A percentile compares a stretch with the other conserved stretches of the same genome.
Evolutionary conservation across 2,113 vertebrate genomes (phyloP).

Genomic region (Myrmophylax atrothorax): DNA sequence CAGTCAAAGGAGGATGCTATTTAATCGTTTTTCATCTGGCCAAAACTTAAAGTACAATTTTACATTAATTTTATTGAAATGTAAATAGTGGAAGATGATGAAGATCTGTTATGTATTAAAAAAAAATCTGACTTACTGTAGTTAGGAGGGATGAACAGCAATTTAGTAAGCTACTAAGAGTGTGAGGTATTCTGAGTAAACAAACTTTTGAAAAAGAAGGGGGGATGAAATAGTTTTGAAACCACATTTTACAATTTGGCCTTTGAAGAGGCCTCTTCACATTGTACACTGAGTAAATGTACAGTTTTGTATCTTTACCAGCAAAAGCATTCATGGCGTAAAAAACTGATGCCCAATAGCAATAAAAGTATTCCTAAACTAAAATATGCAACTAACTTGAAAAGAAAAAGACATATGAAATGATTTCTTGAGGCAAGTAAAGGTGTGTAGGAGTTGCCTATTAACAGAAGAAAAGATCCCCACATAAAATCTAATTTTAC

Average conservation of each 20-base stretch:
- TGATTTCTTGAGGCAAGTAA: neutral
- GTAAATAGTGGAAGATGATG: neutral
- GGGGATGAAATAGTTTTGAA: neutral
- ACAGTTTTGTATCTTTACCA: neutral
- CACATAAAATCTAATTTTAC: slow-evolving; percentile 13
- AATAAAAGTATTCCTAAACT: neutral
- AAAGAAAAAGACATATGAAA: neutral
- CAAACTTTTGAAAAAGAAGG: neutral
- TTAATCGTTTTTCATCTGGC: neutral
- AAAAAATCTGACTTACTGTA: neutral
- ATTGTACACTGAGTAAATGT: neutral
- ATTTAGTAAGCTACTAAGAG: neutral
- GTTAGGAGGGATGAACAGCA: neutral
- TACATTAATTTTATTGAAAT: neutral
- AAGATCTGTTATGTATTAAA: neutral
- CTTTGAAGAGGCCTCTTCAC: neutral
- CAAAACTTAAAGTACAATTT: neutral
- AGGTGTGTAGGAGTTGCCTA: slow-evolving; percentile 3
- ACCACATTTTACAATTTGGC: neutral
- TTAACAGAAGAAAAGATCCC: slow-evolving; percentile 16
- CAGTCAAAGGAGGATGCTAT: neutral
- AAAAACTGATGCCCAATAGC: neutral
- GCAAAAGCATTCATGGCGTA: neutral
- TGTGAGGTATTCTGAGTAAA: neutral
- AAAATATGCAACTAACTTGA: neutral